Evolutionary conservation across 2,797 vertebrate genomes (phyloP), one percentile per base, ranked within the genome.

Genomic region (Hoplostethus atlanticus): DNA sequence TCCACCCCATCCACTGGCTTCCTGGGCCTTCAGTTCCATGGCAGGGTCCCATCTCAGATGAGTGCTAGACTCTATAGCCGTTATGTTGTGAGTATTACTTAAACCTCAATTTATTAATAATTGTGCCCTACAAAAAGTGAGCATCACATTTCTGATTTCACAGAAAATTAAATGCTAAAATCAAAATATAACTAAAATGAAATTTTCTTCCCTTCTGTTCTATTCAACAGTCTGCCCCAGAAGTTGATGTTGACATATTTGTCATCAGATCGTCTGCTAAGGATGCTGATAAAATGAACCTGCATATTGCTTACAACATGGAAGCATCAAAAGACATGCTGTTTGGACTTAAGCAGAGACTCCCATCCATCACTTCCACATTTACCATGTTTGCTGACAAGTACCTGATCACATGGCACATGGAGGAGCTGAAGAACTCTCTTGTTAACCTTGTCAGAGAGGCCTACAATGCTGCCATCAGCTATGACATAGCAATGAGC

Each of bases 301-400:
- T 95, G 42, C 90, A 92, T 69, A 72, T 91, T 61, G 90, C 85
- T 64, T 96, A 93, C 94, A 92, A 94, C n/a, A 81, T 94, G 25
- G 89, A 90, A 25, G 91, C 91, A 47, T 80, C 80, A 52, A 81
- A 61, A 46, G 84, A 92, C 42, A 77, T 96, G 73, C 80, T 94
- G n/a, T 13, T 38, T n/a, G 90, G 89, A 21, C 75, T 96, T 4
- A 91, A 90, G 74, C 73, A 90, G 47, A 95, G 79, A 44, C 52
- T 95, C 8, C 91, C 93, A 64, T 87, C 80, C 69, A 92, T 95
- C 11, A 84, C 66, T 0, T 75, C 81, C 42, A 64, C 92, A 13
- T 8, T 95, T 52, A 94, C 91, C 34, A 64, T 70, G 36, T 95
- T 94, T 73, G 86, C 92, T 63, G 92, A 96, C 82, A 95, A 94